These are phyloP conservation scores for Miichthys miiuy DNA, from an alignment of 2,797 vertebrate species.

Conservation along the genomic window DNA sequence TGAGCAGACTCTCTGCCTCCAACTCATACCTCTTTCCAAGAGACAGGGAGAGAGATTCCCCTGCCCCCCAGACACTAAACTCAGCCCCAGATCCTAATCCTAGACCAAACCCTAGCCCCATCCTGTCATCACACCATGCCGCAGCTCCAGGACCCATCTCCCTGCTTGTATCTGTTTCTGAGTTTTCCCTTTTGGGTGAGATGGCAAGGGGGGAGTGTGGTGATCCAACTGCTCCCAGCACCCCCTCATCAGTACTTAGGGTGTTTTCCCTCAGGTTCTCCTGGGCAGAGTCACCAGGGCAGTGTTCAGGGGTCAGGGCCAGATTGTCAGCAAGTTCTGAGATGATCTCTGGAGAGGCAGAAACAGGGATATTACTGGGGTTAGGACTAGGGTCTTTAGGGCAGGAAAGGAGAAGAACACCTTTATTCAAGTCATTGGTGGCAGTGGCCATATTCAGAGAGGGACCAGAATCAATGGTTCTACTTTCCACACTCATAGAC, in stretches of 20 bases:
- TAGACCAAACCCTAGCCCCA: slow-evolving; percentile 62
- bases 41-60: slow-evolving; percentile 78
- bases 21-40: slow-evolving; percentile 79
- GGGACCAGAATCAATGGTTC: slow-evolving; percentile 60
- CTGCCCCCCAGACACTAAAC: slow-evolving; percentile 79
- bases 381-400: slow-evolving; percentile 84
- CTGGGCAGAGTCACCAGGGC: slow-evolving; percentile 82
- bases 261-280: slow-evolving; percentile 87
- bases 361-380: slow-evolving; percentile 88
- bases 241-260: slow-evolving; percentile 80
- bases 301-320: slow-evolving; percentile 76
- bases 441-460: slow-evolving; percentile 72
- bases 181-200: slow-evolving; percentile 89
- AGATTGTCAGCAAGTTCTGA: slow-evolving; percentile 84
- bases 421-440: slow-evolving; percentile 89
- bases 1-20: slow-evolving; percentile 82
- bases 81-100: slow-evolving; percentile 60
- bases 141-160: slow-evolving; percentile 54
- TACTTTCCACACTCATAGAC: slow-evolving; percentile 48
- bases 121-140: slow-evolving; percentile 72
- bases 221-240: slow-evolving; percentile 76
- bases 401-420: slow-evolving; percentile 82
- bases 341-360: slow-evolving; percentile 78
- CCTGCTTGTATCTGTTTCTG: slow-evolving; percentile 78
- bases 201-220: slow-evolving; percentile 85